phyloP scores from a whole-genome alignment of 2,888 invertebrate genomes.

The Cotesia congregata region DNA sequence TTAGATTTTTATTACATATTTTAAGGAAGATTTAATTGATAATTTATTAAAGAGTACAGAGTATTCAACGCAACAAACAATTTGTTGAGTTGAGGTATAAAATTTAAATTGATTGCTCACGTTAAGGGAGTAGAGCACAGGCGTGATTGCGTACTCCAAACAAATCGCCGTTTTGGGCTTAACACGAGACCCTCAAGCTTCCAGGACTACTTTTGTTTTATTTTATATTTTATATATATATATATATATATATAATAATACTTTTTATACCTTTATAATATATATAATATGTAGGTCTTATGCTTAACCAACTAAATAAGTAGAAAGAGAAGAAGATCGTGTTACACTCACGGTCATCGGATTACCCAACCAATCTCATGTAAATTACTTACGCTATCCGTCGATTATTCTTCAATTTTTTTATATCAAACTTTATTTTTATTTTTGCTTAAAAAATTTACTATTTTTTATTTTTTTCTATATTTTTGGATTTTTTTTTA shows the following conservation, averaged over 20 bases:
- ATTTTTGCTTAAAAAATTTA: constrained; percentile 9
- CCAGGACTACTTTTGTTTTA: not conserved
- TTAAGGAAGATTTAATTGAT: too few relatives aligned
- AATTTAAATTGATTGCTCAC: not conserved
- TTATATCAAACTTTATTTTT: constrained; percentile 45
- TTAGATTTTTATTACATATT: too few relatives aligned
- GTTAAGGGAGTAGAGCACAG: not conserved
- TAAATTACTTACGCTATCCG: constrained; percentile 57
- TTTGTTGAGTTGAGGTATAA: not conserved
- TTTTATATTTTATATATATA: too few relatives aligned
- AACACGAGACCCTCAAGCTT: constrained; percentile 16
- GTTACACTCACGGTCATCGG: constrained; percentile 64
- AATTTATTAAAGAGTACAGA: not conserved
- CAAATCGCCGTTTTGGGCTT: constrained; percentile 30
- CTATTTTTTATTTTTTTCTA: too few relatives aligned
- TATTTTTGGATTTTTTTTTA: too few relatives aligned
- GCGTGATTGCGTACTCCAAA: constrained; percentile 19
- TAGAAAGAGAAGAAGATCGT: constrained; percentile 52
- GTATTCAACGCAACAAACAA: not conserved
- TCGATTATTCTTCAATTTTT: constrained; percentile 49
- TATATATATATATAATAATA: too few relatives aligned
- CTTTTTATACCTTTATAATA: too few relatives aligned
- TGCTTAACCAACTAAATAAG: constrained; percentile 18
- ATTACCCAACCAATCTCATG: constrained; percentile 66
- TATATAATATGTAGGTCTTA: too few relatives aligned